Conservation (phyloP, 2,888 invertebrate genomes). For the Nephrotoma appendiculata region DNA sequence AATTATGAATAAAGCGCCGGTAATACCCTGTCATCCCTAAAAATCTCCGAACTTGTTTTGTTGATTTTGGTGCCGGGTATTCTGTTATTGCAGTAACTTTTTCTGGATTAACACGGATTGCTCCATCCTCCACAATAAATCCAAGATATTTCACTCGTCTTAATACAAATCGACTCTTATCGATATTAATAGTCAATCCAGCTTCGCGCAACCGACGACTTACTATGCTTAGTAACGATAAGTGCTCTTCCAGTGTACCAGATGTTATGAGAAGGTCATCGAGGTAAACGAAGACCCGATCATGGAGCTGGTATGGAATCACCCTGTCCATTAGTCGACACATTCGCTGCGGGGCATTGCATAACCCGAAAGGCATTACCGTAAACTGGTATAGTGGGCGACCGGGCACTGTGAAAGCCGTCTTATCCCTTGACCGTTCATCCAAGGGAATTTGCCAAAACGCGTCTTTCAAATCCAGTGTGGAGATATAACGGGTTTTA, state of each 20-base stretch:
- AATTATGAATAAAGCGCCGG: too few species aligned
- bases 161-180: background rate
- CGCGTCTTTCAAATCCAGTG: slow-evolving; percentile 17
- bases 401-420: slow-evolving; percentile 15
- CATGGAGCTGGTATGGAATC: background rate
- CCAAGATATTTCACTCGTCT: too few species aligned
- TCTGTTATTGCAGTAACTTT: too few species aligned
- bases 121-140: too few species aligned
- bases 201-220: background rate
- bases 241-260: background rate
- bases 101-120: too few species aligned
- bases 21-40: too few species aligned
- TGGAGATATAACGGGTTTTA: slow-evolving; percentile 16
- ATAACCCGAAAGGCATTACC: background rate
- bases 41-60: too few species aligned
- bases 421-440: slow-evolving; percentile 12
- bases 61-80: too few species aligned
- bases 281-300: background rate
- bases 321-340: background rate
- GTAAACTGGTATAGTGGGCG: background rate
- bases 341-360: background rate
- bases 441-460: slow-evolving; percentile 11
- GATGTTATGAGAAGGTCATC: background rate
- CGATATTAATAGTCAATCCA: background rate
- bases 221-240: background rate